Conservation (phyloP, 2,888 invertebrate genomes). For the Gasteruption jaculator region DNA sequence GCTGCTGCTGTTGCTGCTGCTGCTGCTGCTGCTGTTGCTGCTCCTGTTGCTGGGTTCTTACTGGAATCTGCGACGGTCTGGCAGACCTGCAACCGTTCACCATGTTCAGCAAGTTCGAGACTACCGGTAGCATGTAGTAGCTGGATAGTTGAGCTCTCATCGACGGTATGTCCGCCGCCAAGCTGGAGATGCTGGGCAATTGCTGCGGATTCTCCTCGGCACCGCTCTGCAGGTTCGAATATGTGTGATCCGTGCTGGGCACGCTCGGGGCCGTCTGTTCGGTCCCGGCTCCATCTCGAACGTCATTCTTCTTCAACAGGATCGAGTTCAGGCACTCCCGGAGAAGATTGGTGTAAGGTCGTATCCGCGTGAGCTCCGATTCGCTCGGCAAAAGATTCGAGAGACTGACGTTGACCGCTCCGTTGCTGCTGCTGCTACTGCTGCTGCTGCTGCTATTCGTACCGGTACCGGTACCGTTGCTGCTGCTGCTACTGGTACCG, state of each 20-base stretch:
- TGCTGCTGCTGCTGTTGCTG: no score
- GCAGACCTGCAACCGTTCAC: conserved; percentile 20
- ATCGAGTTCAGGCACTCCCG: conserved; percentile 23
- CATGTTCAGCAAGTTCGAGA: conserved; percentile 18
- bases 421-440: conserved; percentile 13
- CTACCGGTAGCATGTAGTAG: conserved; percentile 13
- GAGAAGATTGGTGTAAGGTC: conserved; percentile 20
- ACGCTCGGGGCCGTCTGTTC: conserved; percentile 15
- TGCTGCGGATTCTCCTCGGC: conserved; percentile 18
- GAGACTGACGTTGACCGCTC: conserved; percentile 22
- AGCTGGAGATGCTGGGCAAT: conserved; percentile 28
- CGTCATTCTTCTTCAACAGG: conserved; percentile 21
- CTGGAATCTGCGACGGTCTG: conserved; percentile 8
- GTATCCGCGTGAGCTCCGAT: conserved; percentile 23
- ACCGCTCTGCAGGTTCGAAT: conserved; percentile 27
- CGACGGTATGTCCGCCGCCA: conserved; percentile 25
- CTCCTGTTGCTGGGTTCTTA: neutral
- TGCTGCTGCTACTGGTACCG: conserved; percentile 4
- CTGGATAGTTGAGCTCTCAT: conserved; percentile 16
- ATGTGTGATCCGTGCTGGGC: conserved; percentile 34
- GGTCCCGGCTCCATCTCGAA: conserved; percentile 7
- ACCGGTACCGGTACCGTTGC: conserved; percentile 4
- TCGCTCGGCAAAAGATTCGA: conserved; percentile 29
- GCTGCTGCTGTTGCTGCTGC: no score
- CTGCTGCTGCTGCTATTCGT: no score